A percentile compares a stretch with the other conserved stretches of the same genome.
phyloP scores from a whole-genome alignment of 2,797 vertebrate genomes.

The Aulostomus chinensis region DNA sequence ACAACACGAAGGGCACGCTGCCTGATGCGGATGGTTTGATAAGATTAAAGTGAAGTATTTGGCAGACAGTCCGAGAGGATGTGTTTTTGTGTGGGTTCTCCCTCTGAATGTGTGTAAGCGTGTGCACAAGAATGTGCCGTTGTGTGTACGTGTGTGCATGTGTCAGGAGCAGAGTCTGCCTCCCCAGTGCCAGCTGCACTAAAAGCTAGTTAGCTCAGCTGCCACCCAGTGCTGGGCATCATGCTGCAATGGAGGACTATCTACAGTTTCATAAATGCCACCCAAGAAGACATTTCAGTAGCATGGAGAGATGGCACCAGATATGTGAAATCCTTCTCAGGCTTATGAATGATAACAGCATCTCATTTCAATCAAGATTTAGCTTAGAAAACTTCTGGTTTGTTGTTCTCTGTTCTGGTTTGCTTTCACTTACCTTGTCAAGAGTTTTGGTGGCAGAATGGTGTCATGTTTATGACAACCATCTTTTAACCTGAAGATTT shows the following conservation, averaged over 20 bases:
- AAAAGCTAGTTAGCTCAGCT: conserved; percentile 79
- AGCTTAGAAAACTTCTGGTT: not conserved
- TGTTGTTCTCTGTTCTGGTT: conserved; percentile 1
- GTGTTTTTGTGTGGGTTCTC: conserved; percentile 47
- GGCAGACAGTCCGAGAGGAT: conserved; percentile 71
- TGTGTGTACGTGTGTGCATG: not conserved
- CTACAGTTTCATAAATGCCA: conserved; percentile 14
- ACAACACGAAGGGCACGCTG: conserved; percentile 66
- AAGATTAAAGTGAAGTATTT: conserved; percentile 86
- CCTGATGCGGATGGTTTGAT: conserved; percentile 84
- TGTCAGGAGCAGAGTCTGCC: conserved; percentile 22
- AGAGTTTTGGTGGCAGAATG: not conserved
- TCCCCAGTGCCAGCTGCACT: conserved; percentile 62
- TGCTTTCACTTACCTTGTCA: not conserved
- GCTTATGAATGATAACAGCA: not conserved
- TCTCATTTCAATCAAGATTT: not conserved
- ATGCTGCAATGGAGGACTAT: conserved; percentile 42
- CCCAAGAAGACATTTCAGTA: conserved; percentile 22
- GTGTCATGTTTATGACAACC: too few species aligned
- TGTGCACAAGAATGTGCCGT: not conserved
- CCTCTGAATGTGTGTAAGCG: too few species aligned
- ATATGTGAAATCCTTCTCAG: conserved; percentile 2
- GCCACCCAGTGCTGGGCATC: conserved; percentile 57
- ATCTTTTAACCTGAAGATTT: too few species aligned
- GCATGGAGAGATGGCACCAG: conserved; percentile 1